Conservation (phyloP, 2,888 invertebrate genomes). For the Microctonus aethiopoides region DNA sequence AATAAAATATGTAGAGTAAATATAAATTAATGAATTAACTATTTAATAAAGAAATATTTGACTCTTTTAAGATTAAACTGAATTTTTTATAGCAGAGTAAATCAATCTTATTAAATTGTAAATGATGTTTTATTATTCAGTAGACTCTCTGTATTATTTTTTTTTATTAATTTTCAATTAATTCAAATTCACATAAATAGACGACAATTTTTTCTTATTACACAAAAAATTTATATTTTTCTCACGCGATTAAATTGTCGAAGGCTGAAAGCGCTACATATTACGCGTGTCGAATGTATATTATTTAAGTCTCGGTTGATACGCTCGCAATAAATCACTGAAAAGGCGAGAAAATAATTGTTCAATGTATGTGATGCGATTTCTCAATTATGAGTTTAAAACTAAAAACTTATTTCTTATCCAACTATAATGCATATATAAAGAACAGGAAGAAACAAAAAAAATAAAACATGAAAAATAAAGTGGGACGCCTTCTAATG, state of each 20-base stretch:
- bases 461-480: background rate
- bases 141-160: no score
- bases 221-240: conserved; percentile 13
- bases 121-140: no score
- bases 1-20: background rate
- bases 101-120: no score
- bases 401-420: background rate
- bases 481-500: conserved; percentile 39
- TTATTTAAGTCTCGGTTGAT: conserved; percentile 38
- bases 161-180: no score
- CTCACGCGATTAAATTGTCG: conserved; percentile 15
- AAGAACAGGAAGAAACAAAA: background rate
- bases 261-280: conserved; percentile 10
- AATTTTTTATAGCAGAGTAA: no score
- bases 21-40: no score
- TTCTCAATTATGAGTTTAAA: background rate
- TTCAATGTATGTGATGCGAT: background rate
- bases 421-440: background rate
- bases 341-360: conserved; percentile 49
- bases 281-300: conserved; percentile 5
- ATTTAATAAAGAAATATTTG: no score
- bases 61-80: no score
- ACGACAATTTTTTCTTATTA: background rate
- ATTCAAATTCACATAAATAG: background rate
- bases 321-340: conserved; percentile 48